Conservation (phyloP, 2,113 vertebrate species). For the Plecturocebus donacophilus region DNA sequence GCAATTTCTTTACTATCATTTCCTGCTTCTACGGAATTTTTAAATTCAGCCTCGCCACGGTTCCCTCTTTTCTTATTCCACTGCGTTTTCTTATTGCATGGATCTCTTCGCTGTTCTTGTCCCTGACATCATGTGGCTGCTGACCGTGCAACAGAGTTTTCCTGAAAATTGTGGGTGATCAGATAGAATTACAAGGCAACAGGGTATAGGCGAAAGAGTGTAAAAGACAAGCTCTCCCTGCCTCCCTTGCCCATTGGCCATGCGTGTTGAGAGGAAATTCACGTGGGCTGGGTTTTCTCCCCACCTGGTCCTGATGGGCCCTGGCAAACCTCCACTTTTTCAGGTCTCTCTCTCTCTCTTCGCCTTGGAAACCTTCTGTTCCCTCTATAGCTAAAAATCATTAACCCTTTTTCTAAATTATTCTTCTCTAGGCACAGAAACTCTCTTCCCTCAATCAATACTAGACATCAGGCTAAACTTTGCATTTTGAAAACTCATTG, state of each 20-base stretch:
- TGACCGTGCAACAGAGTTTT: background rate
- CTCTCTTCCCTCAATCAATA: background rate
- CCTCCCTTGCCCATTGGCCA: accelerated
- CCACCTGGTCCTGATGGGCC: accelerated
- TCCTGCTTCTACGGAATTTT: background rate
- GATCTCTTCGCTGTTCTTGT: background rate
- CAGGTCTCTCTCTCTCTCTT: background rate
- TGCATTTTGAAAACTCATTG: background rate
- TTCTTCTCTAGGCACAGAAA: background rate
- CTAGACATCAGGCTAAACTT: background rate
- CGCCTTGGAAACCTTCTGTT: background rate
- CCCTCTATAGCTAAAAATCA: background rate
- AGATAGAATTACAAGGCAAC: background rate
- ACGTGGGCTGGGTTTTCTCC: background rate
- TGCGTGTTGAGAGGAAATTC: background rate
- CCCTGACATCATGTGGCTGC: background rate
- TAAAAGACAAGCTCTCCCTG: background rate
- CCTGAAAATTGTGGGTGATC: background rate
- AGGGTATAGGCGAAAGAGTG: accelerated
- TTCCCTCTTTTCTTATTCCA: background rate
- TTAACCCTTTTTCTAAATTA: background rate
- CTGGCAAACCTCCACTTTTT: background rate
- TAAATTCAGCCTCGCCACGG: accelerated
- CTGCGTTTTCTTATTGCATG: background rate
- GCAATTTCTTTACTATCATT: background rate